Percentiles rank a stretch among this genome's conserved stretches.
Evolutionary conservation across 2,113 vertebrate species (phyloP).

Genomic region (Anoplopoma fimbria): DNA sequence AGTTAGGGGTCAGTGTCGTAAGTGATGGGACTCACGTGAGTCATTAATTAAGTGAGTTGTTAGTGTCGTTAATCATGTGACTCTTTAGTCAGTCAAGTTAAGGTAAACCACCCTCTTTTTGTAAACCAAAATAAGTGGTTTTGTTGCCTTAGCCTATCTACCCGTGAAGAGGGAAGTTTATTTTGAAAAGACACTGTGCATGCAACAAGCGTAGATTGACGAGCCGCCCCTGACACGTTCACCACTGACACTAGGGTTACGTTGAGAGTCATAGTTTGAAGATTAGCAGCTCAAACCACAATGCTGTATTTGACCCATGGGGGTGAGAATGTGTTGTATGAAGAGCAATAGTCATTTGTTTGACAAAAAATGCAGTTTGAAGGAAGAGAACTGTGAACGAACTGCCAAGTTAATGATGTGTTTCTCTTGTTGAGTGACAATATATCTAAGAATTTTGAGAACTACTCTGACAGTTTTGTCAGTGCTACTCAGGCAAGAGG

Average conservation of each 20-base stretch:
- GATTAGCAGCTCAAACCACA: background rate
- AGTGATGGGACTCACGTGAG: no score
- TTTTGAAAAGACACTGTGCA: no score
- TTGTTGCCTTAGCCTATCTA: no score
- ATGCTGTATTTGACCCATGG: background rate
- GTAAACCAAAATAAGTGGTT: no score
- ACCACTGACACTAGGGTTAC: background rate
- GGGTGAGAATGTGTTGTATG: background rate
- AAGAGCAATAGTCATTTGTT: background rate
- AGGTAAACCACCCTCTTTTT: no score
- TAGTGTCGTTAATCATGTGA: no score
- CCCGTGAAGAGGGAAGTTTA: no score
- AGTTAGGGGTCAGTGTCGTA: no score
- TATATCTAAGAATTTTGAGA: background rate
- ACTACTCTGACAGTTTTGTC: slow-evolving; percentile 11
- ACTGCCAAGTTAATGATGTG: background rate
- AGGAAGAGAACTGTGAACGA: slow-evolving; percentile 5
- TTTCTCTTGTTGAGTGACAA: background rate
- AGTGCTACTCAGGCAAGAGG: slow-evolving; percentile 18
- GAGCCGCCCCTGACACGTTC: background rate
- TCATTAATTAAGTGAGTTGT: no score
- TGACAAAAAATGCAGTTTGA: background rate
- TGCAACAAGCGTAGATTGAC: no score
- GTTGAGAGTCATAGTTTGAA: background rate
- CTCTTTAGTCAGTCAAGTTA: no score